Conservation (phyloP, 2,113 vertebrate genomes). For the Calyptommatus sinebrachiatus region DNA sequence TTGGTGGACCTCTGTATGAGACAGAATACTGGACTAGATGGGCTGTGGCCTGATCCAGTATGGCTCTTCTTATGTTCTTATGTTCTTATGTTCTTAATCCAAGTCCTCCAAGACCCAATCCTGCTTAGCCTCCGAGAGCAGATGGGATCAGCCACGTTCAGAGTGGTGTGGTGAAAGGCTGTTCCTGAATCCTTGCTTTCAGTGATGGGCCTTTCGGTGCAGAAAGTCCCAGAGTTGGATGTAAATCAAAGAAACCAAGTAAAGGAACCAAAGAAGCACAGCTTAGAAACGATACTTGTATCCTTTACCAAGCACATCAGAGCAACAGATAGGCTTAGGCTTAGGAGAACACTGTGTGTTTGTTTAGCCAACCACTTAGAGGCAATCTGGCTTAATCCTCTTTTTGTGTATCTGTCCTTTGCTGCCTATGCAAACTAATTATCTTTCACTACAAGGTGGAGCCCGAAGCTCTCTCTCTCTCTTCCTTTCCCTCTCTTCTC, state of each 20-base stretch:
- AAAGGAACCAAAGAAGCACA: neutral
- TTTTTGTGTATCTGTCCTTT: neutral
- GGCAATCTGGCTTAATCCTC: slow-evolving; percentile 16
- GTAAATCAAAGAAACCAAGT: neutral
- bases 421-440: slow-evolving; percentile 8
- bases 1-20: no score
- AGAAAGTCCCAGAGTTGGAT: no score
- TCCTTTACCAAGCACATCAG: neutral
- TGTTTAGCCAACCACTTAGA: slow-evolving; percentile 7
- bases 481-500: neutral
- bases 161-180: no score
- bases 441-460: neutral
- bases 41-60: no score
- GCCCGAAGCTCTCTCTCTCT: neutral
- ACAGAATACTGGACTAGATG: no score
- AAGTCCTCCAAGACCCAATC: no score
- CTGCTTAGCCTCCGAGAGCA: no score
- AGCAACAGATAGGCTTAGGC: neutral
- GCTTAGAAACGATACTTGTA: neutral
- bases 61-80: no score
- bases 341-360: neutral
- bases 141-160: no score
- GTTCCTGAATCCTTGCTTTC: no score
- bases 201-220: no score
- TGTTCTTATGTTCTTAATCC: no score